A percentile compares a stretch with the other conserved stretches of the same genome.
Evolutionary conservation across 2,888 invertebrate species (phyloP).

Genomic region (Theretra japonica): DNA sequence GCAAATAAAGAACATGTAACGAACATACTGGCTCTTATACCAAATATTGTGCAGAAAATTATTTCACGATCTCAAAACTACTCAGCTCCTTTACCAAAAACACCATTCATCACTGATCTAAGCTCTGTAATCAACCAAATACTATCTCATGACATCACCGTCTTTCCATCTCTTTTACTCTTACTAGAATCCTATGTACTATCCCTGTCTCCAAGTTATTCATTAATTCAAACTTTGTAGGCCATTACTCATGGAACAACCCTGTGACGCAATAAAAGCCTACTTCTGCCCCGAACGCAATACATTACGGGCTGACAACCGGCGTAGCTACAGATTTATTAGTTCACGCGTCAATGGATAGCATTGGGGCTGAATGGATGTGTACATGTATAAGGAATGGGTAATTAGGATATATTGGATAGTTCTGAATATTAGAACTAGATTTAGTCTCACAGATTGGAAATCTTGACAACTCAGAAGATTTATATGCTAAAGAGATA

Average conservation of each 20-base stretch:
- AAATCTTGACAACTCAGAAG: background rate
- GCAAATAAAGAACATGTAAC: too few species aligned
- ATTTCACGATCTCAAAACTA: background rate
- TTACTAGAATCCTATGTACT: background rate
- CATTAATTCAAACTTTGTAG: slow-evolving; percentile 48
- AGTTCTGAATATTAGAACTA: background rate
- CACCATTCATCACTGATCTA: slow-evolving; percentile 39
- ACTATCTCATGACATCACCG: background rate
- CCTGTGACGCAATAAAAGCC: slow-evolving; percentile 45
- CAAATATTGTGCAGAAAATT: background rate
- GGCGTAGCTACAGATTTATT: slow-evolving; percentile 45
- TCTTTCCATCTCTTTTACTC: background rate
- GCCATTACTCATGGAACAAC: slow-evolving; percentile 51
- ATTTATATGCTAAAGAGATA: background rate
- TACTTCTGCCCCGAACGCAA: slow-evolving; percentile 40
- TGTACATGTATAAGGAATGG: background rate
- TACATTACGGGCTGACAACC: slow-evolving; percentile 50
- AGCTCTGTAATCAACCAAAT: slow-evolving; percentile 36
- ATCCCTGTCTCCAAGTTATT: slow-evolving; percentile 28
- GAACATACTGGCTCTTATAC: too few species aligned
- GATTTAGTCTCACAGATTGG: background rate
- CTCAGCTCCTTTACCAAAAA: background rate
- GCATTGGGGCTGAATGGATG: slow-evolving; percentile 16
- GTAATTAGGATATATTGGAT: slow-evolving; percentile 10
- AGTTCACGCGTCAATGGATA: slow-evolving; percentile 47